Conservation (phyloP, 2,113 vertebrate species). For the Pandion haliaetus region DNA sequence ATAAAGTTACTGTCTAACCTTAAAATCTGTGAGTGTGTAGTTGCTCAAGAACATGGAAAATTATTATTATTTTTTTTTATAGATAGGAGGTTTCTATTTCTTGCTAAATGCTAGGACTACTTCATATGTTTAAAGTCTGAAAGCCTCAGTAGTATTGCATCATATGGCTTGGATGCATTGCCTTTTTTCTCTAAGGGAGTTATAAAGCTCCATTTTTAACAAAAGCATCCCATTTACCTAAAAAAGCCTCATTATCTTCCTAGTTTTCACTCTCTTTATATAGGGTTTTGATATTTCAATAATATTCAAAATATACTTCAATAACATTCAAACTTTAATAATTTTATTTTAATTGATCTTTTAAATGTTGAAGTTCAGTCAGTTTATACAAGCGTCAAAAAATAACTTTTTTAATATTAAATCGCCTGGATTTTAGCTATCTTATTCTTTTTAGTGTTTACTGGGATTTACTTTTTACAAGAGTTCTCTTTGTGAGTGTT, state of each 20-base stretch:
- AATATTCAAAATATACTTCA: no score
- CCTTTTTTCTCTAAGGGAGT: background rate
- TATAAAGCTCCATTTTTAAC: background rate
- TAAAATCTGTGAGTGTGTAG: background rate
- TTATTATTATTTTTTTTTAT: background rate
- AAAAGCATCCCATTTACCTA: background rate
- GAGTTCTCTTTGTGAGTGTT: background rate
- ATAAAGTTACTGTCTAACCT: background rate
- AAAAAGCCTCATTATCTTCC: background rate
- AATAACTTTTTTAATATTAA: background rate
- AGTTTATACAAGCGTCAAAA: background rate
- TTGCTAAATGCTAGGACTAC: background rate
- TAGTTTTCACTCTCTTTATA: background rate
- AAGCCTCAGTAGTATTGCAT: background rate
- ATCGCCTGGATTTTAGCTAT: background rate
- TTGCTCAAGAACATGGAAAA: background rate
- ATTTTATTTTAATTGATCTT: background rate
- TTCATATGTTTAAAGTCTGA: background rate
- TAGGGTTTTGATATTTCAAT: background rate
- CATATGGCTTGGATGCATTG: background rate
- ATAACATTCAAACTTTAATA: background rate
- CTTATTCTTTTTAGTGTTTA: background rate
- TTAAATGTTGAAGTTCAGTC: background rate
- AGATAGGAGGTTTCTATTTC: background rate
- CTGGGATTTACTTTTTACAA: background rate